These are phyloP conservation scores for Zosterops pallidus DNA, from an alignment of 2,113 vertebrate genomes.

Conservation along the genomic window DNA sequence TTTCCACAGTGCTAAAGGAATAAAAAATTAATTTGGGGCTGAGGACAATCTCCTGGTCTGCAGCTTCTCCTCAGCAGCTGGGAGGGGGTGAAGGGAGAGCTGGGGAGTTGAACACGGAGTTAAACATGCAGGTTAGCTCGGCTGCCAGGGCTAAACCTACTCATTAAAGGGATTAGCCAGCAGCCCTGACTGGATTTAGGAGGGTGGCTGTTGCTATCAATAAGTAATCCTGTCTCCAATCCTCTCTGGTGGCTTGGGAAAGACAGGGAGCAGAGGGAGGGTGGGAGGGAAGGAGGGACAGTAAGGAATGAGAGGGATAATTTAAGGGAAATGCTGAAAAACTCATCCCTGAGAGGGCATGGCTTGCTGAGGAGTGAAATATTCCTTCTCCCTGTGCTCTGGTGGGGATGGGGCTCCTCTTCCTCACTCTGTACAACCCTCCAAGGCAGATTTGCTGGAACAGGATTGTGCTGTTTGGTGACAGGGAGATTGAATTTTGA, in stretches of 20 bases:
- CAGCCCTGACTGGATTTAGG: constrained; percentile 29
- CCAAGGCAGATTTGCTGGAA: neutral
- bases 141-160: constrained; percentile 10
- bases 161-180: constrained; percentile 51
- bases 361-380: neutral
- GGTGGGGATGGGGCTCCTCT: neutral
- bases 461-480: neutral
- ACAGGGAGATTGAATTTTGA: constrained; percentile 65
- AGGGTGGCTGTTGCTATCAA: constrained; percentile 21
- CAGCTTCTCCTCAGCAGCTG: neutral
- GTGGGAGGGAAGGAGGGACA: neutral
- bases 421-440: neutral
- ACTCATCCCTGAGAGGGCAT: neutral
- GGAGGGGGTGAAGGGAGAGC: neutral
- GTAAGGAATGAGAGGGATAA: neutral
- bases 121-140: neutral
- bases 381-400: neutral
- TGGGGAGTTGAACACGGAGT: neutral
- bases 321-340: neutral
- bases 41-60: neutral
- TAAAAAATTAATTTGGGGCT: neutral
- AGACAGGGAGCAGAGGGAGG: neutral
- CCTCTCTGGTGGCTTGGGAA: neutral
- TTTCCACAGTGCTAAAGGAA: neutral
- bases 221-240: constrained; percentile 34